Conservation (phyloP, 2,797 vertebrate species). For the Heliangelus exortis region DNA sequence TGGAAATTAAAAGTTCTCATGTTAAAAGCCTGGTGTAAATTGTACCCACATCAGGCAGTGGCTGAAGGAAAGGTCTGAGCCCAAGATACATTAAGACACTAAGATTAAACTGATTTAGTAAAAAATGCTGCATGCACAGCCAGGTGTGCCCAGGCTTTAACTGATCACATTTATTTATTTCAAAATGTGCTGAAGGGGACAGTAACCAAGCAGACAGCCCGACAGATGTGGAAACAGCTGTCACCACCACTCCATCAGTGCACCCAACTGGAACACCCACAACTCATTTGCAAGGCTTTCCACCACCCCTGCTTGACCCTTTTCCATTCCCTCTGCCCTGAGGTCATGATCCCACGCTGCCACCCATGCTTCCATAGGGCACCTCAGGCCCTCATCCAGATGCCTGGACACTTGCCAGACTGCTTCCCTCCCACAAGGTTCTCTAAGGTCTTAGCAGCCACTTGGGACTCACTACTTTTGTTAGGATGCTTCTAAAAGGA, state of each 20-base stretch:
- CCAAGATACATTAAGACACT: too few species aligned
- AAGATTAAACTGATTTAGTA: neutral
- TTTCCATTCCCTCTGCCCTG: fast-evolving
- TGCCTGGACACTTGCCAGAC: neutral
- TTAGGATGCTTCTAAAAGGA: neutral
- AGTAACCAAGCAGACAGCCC: neutral
- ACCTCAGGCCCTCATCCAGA: neutral
- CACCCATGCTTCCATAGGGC: neutral
- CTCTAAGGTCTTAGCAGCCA: neutral
- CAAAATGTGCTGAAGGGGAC: fast-evolving
- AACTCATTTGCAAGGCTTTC: neutral
- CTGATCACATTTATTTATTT: fast-evolving
- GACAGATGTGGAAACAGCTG: neutral
- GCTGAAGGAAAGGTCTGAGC: neutral
- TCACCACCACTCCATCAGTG: neutral
- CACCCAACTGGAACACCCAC: neutral
- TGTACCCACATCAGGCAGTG: neutral
- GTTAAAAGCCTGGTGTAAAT: neutral
- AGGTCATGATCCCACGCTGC: neutral
- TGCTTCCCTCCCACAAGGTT: neutral
- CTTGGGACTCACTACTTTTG: neutral
- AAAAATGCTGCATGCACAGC: neutral
- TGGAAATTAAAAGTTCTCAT: neutral
- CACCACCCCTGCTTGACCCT: neutral
- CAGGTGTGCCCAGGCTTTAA: neutral